A percentile compares a stretch with the other conserved stretches of the same genome.
Evolutionary conservation across 2,797 vertebrate species (phyloP).

Genomic region (Neosalanx taihuensis): DNA sequence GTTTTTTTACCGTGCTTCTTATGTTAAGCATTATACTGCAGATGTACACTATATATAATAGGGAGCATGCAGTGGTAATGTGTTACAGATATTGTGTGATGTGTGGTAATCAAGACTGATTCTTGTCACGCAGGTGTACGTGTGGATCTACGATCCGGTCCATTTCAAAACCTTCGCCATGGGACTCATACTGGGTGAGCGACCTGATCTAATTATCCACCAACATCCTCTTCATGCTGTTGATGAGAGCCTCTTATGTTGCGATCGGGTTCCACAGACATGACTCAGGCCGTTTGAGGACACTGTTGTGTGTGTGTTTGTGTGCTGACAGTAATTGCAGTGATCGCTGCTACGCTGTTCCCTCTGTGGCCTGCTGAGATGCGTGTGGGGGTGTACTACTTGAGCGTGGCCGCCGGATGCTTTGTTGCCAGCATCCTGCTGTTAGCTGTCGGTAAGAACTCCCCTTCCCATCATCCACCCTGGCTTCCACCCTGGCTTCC

Average conservation of each 20-base stretch:
- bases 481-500: too few species aligned
- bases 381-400: conserved; percentile 98
- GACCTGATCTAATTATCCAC: background rate
- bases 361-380: conserved; percentile 99
- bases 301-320: background rate
- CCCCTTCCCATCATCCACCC: background rate
- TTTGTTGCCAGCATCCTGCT: conserved; percentile 98
- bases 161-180: conserved; percentile 99
- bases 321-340: conserved; percentile 84
- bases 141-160: conserved; percentile 99
- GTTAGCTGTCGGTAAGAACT: conserved; percentile 91
- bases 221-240: background rate
- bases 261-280: background rate
- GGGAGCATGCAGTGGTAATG: too few species aligned
- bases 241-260: background rate
- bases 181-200: conserved; percentile 97
- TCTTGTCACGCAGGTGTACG: conserved; percentile 79
- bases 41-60: too few species aligned
- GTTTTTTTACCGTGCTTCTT: too few species aligned
- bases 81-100: background rate
- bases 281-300: background rate
- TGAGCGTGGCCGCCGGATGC: conserved; percentile 96
- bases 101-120: background rate
- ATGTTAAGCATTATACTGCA: too few species aligned
- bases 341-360: conserved; percentile 96